These are phyloP conservation scores for Lithobates sylvaticus DNA, from an alignment of 2,797 vertebrate genomes.

Conservation along the genomic window DNA sequence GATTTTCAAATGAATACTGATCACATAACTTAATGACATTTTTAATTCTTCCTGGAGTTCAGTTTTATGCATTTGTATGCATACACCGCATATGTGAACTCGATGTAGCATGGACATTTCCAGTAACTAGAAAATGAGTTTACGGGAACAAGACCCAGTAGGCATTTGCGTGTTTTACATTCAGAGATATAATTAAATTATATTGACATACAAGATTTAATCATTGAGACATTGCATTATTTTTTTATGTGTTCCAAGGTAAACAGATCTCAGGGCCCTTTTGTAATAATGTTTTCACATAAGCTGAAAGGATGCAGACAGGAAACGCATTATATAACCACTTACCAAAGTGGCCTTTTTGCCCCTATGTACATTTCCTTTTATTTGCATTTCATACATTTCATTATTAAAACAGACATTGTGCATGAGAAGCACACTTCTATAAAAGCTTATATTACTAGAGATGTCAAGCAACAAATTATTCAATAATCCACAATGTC, in stretches of 20 bases:
- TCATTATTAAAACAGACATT: no score
- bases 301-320: not conserved
- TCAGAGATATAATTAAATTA: slow-evolving; percentile 1
- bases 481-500: no score
- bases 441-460: not conserved
- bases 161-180: not conserved
- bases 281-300: slow-evolving; percentile 8
- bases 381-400: not conserved
- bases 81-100: no score
- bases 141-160: no score
- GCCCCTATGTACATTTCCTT: not conserved
- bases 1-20: no score
- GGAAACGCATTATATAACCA: not conserved
- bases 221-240: not conserved
- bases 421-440: not conserved
- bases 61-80: no score
- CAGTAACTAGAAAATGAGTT: no score
- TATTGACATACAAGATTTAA: not conserved
- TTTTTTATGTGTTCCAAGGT: not conserved
- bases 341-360: not conserved
- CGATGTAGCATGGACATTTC: no score
- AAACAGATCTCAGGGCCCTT: slow-evolving; percentile 26
- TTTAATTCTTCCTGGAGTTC: no score
- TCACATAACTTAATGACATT: no score
- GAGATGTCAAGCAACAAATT: not conserved